Evolutionary conservation across 2,888 invertebrate genomes (phyloP), one percentile per base, ranked within the genome.

Genomic region (Microplitis manilae): DNA sequence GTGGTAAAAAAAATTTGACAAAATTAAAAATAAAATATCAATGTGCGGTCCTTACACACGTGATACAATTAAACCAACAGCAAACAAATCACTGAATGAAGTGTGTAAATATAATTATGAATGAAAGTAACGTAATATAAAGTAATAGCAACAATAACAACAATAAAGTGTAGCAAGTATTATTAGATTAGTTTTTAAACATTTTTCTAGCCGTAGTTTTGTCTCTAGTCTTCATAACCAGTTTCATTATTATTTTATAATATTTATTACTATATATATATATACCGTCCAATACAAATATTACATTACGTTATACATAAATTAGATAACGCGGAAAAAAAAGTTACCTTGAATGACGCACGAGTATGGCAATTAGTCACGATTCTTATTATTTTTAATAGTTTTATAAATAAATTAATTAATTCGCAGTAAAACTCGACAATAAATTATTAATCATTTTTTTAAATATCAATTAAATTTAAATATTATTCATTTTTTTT

Each of bases 61-160:
- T 30, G 30, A 30, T 4, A 30, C 30, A 30, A 30, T 30, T 30
- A 30, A 30, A 30, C 30, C 30, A 30, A 30, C 30, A 4, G 4
- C 30, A 30, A 30, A 30, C 30, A 30, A 30, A 30, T 30, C 30
- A 67, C 59, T 73, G 13, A 77, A 73, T 68, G 64, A 77, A 68
- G 30, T 73, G 68, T 40, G 17, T 61, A 62, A 69, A 73, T 68
- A 69, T 50, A 61, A 73, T 73, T 73, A 69, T 73, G 73, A 77
- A 77, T 77, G 69, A 68, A 73, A 64, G 68, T 77, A 64, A 69
- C 69, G 20, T 20, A 20, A 20, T 20, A 20, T 20, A 20, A 20
- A 20, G 20, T 20, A 20, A 20, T 1, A 20, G 20, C 20, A 64
- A 4, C 2, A 30, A 4, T 30, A 30, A 30, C 30, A 39, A 73